Conservation (phyloP, 2,888 invertebrate species). For the Platynereis dumerilii region DNA sequence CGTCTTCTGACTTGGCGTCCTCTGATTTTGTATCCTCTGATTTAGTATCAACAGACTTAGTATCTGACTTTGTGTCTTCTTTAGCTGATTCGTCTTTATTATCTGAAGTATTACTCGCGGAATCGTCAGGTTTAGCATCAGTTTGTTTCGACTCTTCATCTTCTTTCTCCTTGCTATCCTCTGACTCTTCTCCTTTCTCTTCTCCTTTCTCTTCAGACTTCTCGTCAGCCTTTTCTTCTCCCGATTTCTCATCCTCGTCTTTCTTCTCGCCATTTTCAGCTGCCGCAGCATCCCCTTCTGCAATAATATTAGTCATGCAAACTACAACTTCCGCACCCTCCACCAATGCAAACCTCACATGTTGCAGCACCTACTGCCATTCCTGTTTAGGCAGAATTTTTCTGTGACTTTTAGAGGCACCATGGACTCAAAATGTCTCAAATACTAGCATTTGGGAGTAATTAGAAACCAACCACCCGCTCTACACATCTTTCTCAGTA, state of each 20-base stretch:
- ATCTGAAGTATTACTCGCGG: conserved; percentile 1
- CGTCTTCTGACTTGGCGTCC: conserved; percentile 1
- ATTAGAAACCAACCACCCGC: too few relatives aligned
- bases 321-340: too few relatives aligned
- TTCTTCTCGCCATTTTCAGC: conserved; percentile 21
- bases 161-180: conserved; percentile 16
- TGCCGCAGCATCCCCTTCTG: not conserved
- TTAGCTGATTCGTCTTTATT: conserved; percentile 2
- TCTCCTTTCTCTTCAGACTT: conserved; percentile 16
- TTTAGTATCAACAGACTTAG: not conserved
- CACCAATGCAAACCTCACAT: too few relatives aligned
- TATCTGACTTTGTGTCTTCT: not conserved
- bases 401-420: too few relatives aligned
- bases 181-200: conserved; percentile 31
- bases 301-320: too few relatives aligned
- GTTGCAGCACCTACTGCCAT: too few relatives aligned
- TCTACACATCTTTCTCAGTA: too few relatives aligned
- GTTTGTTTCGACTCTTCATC: conserved; percentile 4
- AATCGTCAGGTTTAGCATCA: conserved; percentile 3
- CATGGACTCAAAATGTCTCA: too few relatives aligned
- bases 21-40: not conserved
- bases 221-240: conserved; percentile 19
- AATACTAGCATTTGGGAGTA: too few relatives aligned
- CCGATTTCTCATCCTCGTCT: conserved; percentile 29
- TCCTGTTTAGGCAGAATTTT: too few relatives aligned